phyloP scores from a whole-genome alignment of 2,113 vertebrate genomes.

The Saguinus midas region DNA sequence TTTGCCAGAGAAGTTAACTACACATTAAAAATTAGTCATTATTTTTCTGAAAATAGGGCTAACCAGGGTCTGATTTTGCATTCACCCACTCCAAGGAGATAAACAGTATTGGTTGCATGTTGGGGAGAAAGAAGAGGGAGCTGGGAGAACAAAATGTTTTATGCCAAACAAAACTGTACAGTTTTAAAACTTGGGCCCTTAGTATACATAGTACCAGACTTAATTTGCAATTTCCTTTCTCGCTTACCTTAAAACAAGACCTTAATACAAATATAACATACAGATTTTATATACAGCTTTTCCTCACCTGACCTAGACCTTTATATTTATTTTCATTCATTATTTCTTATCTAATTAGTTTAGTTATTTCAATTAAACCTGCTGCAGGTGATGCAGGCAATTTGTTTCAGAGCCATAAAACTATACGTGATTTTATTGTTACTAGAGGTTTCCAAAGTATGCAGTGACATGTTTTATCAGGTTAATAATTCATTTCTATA shows the following conservation, averaged over 20 bases:
- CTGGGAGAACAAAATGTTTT: background rate
- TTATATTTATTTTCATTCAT: constrained; percentile 77
- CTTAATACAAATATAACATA: constrained; percentile 61
- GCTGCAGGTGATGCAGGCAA: constrained; percentile 65
- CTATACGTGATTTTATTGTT: constrained; percentile 64
- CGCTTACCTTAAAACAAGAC: constrained; percentile 72
- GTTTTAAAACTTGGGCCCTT: constrained; percentile 26
- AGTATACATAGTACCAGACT: constrained; percentile 15
- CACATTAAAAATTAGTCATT: background rate
- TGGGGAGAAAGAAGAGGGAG: background rate
- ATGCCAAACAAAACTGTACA: constrained; percentile 28
- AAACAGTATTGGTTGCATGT: background rate
- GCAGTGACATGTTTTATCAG: constrained; percentile 53
- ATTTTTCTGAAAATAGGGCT: constrained; percentile 42
- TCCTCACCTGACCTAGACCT: constrained; percentile 74
- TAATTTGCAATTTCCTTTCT: constrained; percentile 81
- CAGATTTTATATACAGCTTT: constrained; percentile 70
- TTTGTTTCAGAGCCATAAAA: constrained; percentile 77
- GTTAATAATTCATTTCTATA: constrained; percentile 56
- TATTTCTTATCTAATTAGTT: constrained; percentile 80
- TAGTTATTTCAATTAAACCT: constrained; percentile 75
- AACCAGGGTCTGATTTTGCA: background rate
- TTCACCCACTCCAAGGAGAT: background rate
- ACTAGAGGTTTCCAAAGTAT: constrained; percentile 66
- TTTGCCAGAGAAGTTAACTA: constrained; percentile 26